A percentile compares a stretch with the other conserved stretches of the same genome.
Conservation (phyloP, 1,140 invertebrate genomes). For the Lepidostoma basale region DNA sequence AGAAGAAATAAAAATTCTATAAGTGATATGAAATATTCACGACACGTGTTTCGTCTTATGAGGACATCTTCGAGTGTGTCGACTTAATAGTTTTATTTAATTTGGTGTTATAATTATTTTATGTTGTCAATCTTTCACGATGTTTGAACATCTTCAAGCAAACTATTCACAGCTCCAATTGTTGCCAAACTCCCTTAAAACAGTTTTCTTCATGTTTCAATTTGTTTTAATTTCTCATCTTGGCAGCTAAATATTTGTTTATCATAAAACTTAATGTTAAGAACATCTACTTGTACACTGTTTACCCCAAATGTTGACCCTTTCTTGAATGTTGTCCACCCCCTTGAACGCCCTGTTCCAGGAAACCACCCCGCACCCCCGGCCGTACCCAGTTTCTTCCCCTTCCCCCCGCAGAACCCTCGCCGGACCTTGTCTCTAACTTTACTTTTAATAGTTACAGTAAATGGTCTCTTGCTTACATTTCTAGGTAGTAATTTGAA, state of each 20-base stretch:
- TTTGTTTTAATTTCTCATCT: background rate
- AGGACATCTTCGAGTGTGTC: no score
- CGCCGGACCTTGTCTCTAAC: conserved; percentile 43
- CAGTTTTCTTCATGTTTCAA: background rate
- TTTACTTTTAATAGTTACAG: conserved; percentile 46
- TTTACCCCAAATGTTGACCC: background rate
- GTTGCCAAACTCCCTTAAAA: no score
- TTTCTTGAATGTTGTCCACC: conserved; percentile 35
- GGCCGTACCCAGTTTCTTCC: no score
- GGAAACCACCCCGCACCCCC: background rate
- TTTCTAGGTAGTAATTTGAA: conserved; percentile 44
- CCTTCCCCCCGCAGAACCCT: conserved; percentile 3
- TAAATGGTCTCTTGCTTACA: conserved; percentile 44
- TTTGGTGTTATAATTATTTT: no score
- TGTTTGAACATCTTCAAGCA: no score
- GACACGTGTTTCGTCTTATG: no score
- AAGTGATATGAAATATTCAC: no score
- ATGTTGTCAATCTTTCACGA: no score
- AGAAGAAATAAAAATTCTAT: no score
- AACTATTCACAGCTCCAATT: no score
- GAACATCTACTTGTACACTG: background rate
- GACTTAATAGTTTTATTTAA: no score
- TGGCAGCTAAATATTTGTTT: background rate
- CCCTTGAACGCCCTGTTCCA: background rate
- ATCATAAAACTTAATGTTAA: background rate